Evolutionary conservation across 2,113 vertebrate species (phyloP), one percentile per base, ranked within the genome.

Genomic region (Plestiodon gilberti): DNA sequence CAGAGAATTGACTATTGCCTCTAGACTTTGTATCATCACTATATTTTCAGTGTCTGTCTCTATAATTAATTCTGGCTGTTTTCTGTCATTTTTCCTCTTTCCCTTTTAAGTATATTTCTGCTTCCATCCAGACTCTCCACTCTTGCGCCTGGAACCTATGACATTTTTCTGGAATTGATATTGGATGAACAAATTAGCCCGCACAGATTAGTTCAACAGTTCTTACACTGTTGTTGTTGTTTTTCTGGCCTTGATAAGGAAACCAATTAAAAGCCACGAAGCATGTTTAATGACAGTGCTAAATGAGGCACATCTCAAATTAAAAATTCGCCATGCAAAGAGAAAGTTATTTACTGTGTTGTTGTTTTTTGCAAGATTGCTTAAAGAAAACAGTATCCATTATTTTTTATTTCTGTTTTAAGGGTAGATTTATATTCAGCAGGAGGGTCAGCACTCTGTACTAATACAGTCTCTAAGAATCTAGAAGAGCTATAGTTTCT

Each of bases 271-370:
- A 94, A 94, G 62, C 85, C 91, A 86, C 77, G 80, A 91, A 93
- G 93, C 90, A 90, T 95, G 82, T 94, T 94, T 95, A 94, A 95
- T 95, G 94, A 95, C 94, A 93, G 87, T 94, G 77, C 89, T 92
- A 94, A 95, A 93, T 94, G 85, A 90, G 78, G n/a, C 85, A 91
- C 86, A 89, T 92, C 91, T 82, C 87, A 95, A 95, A 94, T 94
- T 94, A 93, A 92, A 95, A 92, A 92, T 95, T 92, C 84, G 79
- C 92, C 87, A 83, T 87, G 92, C 87, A 96, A 93, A 94, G 83
- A 94, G 93, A 91, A 93, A 92, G 48, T 90, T 84, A 90, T 89
- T 81, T 90, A 83, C 87, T 91, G 86, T 88, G 89, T 83, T 93
- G 43, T 92, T 91, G 91, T 88, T 91, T 91, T 88, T 90, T 91